Base-by-base conservation (phyloP, 2,888 invertebrate species). In the Teleogryllus oceanicus region DNA sequence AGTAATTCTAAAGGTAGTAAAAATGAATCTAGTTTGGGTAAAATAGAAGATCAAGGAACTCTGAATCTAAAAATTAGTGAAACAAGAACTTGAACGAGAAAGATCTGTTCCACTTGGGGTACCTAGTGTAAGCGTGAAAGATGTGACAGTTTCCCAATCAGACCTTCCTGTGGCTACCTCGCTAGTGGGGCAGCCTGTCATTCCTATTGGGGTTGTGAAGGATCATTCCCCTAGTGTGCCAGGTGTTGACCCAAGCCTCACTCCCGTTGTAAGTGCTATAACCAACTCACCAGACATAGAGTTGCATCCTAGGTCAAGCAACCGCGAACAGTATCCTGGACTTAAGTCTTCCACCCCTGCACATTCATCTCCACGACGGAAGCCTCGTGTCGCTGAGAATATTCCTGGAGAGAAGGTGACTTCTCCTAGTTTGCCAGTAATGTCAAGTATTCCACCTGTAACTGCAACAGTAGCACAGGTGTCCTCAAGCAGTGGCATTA, bases 231-330 rank as follows among this genome's bases (percentile, higher is more conserved):
- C 62, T 12, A n/a, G 62, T 62, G 62, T 62, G n/a, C 62, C 16
- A 62, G 62, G 16, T 62, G 62, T 62, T 62, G 62, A 62, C 49
- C 49, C 76, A 4, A 78, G 78, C 4, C 49, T 74, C 4, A 81
- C 81, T 11, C 81, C 81, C 1, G 81, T 81, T 10, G 81, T 81
- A 13, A 80, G 80, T 79, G 81, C 81, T 18, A 75, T 77, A 49
- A 79, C 80, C 11, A 81, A 80, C 78, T 77, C 78, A 50, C 81
- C 81, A 12, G 75, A 49, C 4, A 78, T 81, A 16, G 80, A 81
- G 10, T 78, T 81, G 21, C 76, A 37, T 16, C 78, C 50, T 62
- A 20, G 74, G 21, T 24, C 51, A 20, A 75, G 51, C 75, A 76
- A 74, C 18, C 75, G 49, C 49, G 77, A 74, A n/a, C 78, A 75